Evolutionary conservation across 2,797 vertebrate species (phyloP), one percentile per base, ranked within the genome.

Genomic region (Sardinella longiceps): DNA sequence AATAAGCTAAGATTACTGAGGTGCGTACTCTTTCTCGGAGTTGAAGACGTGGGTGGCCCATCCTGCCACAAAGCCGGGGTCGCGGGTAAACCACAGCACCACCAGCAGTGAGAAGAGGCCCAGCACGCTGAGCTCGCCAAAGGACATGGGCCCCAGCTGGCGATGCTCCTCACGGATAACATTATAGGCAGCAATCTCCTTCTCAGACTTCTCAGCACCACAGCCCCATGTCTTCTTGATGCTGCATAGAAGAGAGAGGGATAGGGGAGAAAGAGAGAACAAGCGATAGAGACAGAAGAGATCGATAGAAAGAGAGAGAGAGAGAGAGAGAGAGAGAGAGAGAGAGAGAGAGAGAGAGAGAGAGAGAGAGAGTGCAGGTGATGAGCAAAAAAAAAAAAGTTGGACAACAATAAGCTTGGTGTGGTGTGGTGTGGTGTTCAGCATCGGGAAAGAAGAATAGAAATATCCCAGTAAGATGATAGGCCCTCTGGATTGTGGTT

Each of bases 51-150:
- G 1, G 0, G 93, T 92, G 11, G 96, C 94, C 98, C 98, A 99
- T 90, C 98, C 98, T 0, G 91, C 88, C 80, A 97, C 86, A 90
- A 99, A 99, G 83, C 98, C 98, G 0, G 98, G 98, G 81, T 98
- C 96, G 81, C 98, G 94, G 80, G 96, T 94, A 93, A 99, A 99
- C 98, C 98, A 99, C 89, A 99, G 88, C 39, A 96, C 10, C 60
- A 99, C 93, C 85, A 99, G 94, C 87, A 98, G 89, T 83, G 87
- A 1, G 90, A 99, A 99, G 88, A 97, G 95, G 50, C 95, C 30
- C 83, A 99, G 89, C 82, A 99, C 96, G 1, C 89, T 97, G 87
- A 93, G 84, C 90, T 99, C 98, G 0, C 97, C 97, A 0, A 96
- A 99, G 80, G 95, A 94, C 91, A 98, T 92, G 30, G 96, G 90